phyloP scores from a whole-genome alignment of 2,113 vertebrate species.

The Cercocebus atys region DNA sequence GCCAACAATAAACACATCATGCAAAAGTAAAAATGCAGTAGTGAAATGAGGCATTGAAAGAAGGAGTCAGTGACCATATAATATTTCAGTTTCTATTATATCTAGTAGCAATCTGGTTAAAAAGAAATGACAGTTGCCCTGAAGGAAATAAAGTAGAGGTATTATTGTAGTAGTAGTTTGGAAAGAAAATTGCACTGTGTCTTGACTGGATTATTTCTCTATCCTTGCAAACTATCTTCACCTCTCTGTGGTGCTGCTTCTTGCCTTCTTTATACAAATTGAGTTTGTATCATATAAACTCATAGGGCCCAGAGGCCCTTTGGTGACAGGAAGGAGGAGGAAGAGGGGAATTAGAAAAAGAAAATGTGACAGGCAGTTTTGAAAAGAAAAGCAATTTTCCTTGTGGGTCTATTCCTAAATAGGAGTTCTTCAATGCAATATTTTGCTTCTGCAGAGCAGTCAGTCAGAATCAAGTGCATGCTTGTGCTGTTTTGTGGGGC shows the following conservation, averaged over 20 bases:
- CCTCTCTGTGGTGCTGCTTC: conserved; percentile 61
- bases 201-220: conserved; percentile 82
- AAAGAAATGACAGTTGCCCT: conserved; percentile 80
- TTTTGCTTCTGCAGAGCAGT: conserved; percentile 82
- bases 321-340: conserved; percentile 53
- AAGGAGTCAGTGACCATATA: conserved; percentile 66
- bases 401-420: conserved; percentile 83
- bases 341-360: conserved; percentile 72
- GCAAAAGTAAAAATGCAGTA: conserved; percentile 71
- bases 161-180: conserved; percentile 73
- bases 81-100: conserved; percentile 71
- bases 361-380: conserved; percentile 75
- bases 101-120: conserved; percentile 81
- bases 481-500: conserved; percentile 81
- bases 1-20: conserved; percentile 73
- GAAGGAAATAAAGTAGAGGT: conserved; percentile 81
- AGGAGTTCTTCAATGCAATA: conserved; percentile 80
- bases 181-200: conserved; percentile 81
- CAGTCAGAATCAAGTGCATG: conserved; percentile 84
- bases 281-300: conserved; percentile 77
- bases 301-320: conserved; percentile 65
- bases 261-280: conserved; percentile 61
- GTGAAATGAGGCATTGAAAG: conserved; percentile 78
- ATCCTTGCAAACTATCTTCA: conserved; percentile 75
- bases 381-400: conserved; percentile 83